These are phyloP conservation scores for Scylla paramamosain DNA, from an alignment of 1,140 invertebrate species.

Conservation along the genomic window DNA sequence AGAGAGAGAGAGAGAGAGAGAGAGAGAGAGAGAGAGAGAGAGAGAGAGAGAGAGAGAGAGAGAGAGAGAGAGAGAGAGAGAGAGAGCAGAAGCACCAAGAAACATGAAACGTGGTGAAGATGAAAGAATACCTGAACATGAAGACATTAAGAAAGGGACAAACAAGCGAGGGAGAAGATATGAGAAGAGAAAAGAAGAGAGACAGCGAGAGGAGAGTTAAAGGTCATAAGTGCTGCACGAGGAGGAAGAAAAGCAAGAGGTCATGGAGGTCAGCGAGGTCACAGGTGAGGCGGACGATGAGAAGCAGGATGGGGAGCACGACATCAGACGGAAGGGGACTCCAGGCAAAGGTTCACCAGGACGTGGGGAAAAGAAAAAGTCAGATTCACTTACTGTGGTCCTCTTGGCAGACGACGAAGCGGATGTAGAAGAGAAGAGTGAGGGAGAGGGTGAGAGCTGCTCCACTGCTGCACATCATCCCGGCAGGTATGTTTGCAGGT, in stretches of 20 bases:
- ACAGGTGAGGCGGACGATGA: too few species aligned
- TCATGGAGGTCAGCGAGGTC: too few species aligned
- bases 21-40: too few species aligned
- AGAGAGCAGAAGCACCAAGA: too few species aligned
- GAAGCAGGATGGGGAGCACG: too few species aligned
- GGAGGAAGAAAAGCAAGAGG: background rate
- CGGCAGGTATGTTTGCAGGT: background rate
- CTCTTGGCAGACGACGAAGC: background rate
- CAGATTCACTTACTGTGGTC: background rate
- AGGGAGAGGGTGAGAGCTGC: background rate
- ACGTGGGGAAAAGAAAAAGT: background rate
- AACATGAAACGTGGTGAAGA: too few species aligned
- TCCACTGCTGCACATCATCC: background rate
- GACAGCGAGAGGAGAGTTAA: background rate
- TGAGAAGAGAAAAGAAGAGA: background rate
- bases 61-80: too few species aligned
- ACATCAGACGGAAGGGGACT: background rate
- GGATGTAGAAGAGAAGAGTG: background rate
- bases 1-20: too few species aligned
- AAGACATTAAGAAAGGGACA: too few species aligned
- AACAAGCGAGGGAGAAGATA: background rate
- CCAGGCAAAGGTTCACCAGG: background rate
- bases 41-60: too few species aligned
- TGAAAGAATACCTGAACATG: too few species aligned
- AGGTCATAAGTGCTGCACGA: background rate